Percentiles rank a stretch among this genome's conserved stretches.
Conservation (phyloP, 2,888 invertebrate genomes). For the Melanargia galathea region DNA sequence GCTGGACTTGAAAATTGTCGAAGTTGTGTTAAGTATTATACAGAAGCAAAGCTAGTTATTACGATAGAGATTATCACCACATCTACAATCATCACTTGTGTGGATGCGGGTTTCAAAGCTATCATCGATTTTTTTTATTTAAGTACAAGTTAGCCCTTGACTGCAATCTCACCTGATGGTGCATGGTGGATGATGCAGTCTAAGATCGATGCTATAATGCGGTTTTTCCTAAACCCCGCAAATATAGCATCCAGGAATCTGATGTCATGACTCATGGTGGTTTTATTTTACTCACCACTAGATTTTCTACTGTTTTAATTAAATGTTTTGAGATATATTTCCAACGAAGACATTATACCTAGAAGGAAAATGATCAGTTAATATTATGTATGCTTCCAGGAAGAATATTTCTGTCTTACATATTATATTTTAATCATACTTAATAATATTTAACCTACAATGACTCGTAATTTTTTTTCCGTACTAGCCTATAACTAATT, state of each 20-base stretch:
- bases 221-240: slow-evolving; percentile 14
- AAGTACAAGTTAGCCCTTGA: no score
- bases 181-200: no score
- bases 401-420: slow-evolving; percentile 6
- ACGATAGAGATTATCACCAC: no score
- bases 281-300: slow-evolving; percentile 30
- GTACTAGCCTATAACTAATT: not conserved
- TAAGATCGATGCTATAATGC: slow-evolving; percentile 5
- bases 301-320: slow-evolving; percentile 31
- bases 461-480: slow-evolving; percentile 2
- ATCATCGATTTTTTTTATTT: no score
- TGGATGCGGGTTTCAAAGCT: no score
- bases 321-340: slow-evolving; percentile 7
- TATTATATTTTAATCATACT: not conserved
- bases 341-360: slow-evolving; percentile 6
- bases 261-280: slow-evolving; percentile 30
- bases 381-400: slow-evolving; percentile 5
- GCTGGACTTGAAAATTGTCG: no score
- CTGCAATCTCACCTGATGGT: no score
- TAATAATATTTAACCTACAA: slow-evolving; percentile 6
- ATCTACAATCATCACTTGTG: no score
- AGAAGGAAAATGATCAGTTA: slow-evolving; percentile 19
- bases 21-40: no score
- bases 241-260: slow-evolving; percentile 29
- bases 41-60: no score